These are phyloP conservation scores for Campylomormyrus tamandua DNA, from an alignment of 2,113 vertebrate species.

Conservation along the genomic window DNA sequence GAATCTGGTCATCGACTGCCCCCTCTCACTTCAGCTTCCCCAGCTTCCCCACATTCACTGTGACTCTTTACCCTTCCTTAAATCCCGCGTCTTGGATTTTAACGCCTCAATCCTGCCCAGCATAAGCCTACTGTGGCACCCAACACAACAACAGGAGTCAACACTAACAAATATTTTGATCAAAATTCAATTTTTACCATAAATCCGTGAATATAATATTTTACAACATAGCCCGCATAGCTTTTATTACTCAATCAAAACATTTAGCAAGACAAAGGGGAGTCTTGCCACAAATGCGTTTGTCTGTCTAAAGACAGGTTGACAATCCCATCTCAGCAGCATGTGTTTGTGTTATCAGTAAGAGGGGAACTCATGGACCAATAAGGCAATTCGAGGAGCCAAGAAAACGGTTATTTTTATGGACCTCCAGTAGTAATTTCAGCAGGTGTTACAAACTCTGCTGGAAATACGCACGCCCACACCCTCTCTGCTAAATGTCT, in stretches of 20 bases:
- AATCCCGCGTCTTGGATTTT: background rate
- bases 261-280: background rate
- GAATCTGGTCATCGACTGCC: slow-evolving; percentile 34
- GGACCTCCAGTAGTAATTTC: background rate
- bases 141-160: background rate
- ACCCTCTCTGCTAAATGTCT: background rate
- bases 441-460: background rate
- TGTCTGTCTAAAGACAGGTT: background rate
- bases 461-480: background rate
- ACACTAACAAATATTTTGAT: background rate
- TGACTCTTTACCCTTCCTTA: background rate
- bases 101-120: background rate
- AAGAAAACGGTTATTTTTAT: background rate
- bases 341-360: background rate
- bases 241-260: background rate
- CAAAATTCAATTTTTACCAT: background rate
- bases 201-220: background rate
- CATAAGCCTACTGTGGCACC: background rate
- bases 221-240: background rate
- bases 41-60: slow-evolving; percentile 21
- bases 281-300: background rate
- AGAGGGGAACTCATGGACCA: background rate
- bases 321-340: background rate
- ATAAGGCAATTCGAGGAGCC: background rate
- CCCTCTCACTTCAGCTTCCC: slow-evolving; percentile 11